Percentiles rank a stretch among this genome's conserved stretches.
phyloP scores from a whole-genome alignment of 1,140 invertebrate species.

The Caerostris darwini region DNA sequence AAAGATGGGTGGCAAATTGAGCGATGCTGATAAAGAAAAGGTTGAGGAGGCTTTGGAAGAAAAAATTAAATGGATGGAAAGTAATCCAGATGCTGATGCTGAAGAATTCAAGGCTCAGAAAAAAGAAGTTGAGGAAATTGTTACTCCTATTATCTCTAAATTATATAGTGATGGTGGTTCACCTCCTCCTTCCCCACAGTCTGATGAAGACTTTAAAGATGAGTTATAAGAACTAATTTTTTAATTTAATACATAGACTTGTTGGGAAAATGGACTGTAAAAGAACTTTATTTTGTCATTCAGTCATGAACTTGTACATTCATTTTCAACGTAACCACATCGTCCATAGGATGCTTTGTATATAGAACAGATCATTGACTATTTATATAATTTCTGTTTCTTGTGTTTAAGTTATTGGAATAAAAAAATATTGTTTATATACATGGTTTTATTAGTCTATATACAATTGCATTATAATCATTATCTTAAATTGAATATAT shows the following conservation, averaged over 20 bases:
- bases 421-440: neutral
- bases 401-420: neutral
- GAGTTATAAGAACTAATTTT: constrained; percentile 87
- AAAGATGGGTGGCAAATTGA: constrained; percentile 96
- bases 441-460: neutral
- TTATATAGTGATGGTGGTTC: constrained; percentile 92
- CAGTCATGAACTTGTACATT: constrained; percentile 2
- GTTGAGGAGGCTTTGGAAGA: constrained; percentile 97
- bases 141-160: constrained; percentile 98
- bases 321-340: neutral
- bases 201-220: constrained; percentile 90
- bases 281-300: neutral
- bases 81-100: constrained; percentile 95
- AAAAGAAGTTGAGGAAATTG: constrained; percentile 97
- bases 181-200: constrained; percentile 86
- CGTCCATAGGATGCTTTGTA: neutral
- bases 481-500: no score
- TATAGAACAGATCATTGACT: neutral
- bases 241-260: constrained; percentile 20
- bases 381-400: neutral
- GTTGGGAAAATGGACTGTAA: constrained; percentile 15
- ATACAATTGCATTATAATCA: neutral
- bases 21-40: constrained; percentile 95
- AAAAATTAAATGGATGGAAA: constrained; percentile 98
- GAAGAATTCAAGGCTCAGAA: constrained; percentile 98